Evolutionary conservation across 2,888 invertebrate species (phyloP).

Genomic region (Athalia rosae): DNA sequence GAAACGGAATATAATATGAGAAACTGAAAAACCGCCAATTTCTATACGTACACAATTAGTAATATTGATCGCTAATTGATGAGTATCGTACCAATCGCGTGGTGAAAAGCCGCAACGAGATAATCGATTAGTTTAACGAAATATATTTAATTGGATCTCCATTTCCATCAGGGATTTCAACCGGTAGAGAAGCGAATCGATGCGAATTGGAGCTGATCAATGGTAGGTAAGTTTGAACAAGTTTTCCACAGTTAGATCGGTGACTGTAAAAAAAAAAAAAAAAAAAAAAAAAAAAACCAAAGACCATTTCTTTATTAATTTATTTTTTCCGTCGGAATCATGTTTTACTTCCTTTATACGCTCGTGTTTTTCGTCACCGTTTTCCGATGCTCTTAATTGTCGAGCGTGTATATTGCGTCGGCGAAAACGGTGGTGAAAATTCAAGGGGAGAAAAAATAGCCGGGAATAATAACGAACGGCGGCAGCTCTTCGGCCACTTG

Average conservation of each 20-base stretch:
- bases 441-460: neutral
- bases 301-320: neutral
- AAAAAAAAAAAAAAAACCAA: neutral
- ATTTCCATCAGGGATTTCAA: neutral
- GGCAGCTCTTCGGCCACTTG: neutral
- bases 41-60: too few species aligned
- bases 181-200: neutral
- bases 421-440: conserved; percentile 4
- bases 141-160: neutral
- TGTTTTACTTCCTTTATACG: neutral
- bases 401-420: conserved; percentile 28
- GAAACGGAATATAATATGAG: too few species aligned
- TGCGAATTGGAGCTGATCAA: neutral
- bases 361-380: neutral
- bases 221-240: conserved; percentile 11
- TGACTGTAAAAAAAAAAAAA: neutral
- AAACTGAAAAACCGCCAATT: too few species aligned
- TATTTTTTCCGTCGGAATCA: too few species aligned
- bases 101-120: neutral
- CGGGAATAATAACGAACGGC: neutral
- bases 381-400: conserved; percentile 30
- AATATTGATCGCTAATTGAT: too few species aligned
- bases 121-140: neutral
- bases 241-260: too few species aligned
- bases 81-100: neutral